Base-by-base conservation (phyloP, 1,140 invertebrate genomes). In the Trichomalopsis sarcophagae region DNA sequence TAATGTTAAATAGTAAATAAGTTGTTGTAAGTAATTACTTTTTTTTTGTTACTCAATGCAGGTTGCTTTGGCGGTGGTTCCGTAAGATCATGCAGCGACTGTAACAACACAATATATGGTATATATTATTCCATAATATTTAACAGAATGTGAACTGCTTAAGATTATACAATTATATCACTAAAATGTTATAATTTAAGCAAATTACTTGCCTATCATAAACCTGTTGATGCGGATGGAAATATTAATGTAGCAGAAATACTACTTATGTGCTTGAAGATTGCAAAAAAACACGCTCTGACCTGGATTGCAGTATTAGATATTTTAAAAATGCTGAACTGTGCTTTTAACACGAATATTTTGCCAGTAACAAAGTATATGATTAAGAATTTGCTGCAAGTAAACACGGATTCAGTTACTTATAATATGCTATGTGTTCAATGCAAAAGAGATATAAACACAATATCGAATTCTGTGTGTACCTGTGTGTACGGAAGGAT, bases 291-390 rank as follows among this genome's bases (percentile, higher is more conserved):
- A 69, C 30, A 33, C 21, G 9, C 27, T 14, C 21, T 75, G 1
- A 30, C 73, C 9, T 75, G 73, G 73, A 40, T 36, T n/a, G 73
- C 73, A 36, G 5, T 75, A 33, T 0, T 75, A 14, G 73, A 30
- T 75, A 75, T 75, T 36, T 75, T 75, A 14, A 11, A 75, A 33
- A 40, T 40, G 14, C 4, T 75, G n/a, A 75, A 75, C n/a, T 75
- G 14, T n/a, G 5, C 36, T 33, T 75, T 75, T 40, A 75, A 75
- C 11, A 40, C 9, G 13, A 33, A 30, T 36, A 6, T 75, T 14
- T 36, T 75, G 9, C 73, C 73, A 21, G 9, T 36, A 30, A 75
- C 23, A 11, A 75, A 75, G 73, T 75, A 75, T 36, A 75, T 14
- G 21, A 14, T 75, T 6, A 33, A 75, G 11, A 30, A 75, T 6